These are phyloP conservation scores for Apoderus coryli DNA, from an alignment of 2,888 invertebrate genomes.

Conservation along the genomic window DNA sequence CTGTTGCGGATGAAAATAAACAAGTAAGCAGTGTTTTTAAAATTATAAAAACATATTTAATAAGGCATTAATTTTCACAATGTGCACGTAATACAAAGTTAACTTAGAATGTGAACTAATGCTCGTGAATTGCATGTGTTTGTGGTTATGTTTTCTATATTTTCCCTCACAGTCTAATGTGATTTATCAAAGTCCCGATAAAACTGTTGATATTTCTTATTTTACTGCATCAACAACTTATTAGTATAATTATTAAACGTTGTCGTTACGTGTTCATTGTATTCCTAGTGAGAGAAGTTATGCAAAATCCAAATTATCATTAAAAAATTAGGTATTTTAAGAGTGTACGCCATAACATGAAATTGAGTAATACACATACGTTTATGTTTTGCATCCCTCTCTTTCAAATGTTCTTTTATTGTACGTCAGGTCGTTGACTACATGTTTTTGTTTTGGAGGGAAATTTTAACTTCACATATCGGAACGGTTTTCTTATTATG, in stretches of 20 bases:
- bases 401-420: constrained; percentile 19
- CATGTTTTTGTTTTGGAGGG: constrained; percentile 31
- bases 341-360: constrained; percentile 22
- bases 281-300: no score
- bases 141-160: constrained; percentile 10
- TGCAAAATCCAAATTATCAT: no score
- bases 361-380: constrained; percentile 23
- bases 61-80: no score
- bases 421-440: constrained; percentile 20
- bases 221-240: no score
- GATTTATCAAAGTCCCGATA: no score
- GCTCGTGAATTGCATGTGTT: constrained; percentile 7
- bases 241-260: no score
- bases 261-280: no score
- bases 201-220: no score
- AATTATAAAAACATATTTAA: no score
- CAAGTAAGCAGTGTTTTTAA: no score
- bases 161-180: constrained; percentile 27
- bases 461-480: constrained; percentile 22
- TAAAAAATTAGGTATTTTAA: constrained; percentile 19
- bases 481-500: neutral
- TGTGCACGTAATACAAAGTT: constrained; percentile 35
- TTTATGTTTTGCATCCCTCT: constrained; percentile 21
- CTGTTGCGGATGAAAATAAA: constrained; percentile 30
- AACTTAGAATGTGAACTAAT: no score